Evolutionary conservation across 2,797 vertebrate species (phyloP), one percentile per base, ranked within the genome.

Genomic region (Pogonophryne albipinna): DNA sequence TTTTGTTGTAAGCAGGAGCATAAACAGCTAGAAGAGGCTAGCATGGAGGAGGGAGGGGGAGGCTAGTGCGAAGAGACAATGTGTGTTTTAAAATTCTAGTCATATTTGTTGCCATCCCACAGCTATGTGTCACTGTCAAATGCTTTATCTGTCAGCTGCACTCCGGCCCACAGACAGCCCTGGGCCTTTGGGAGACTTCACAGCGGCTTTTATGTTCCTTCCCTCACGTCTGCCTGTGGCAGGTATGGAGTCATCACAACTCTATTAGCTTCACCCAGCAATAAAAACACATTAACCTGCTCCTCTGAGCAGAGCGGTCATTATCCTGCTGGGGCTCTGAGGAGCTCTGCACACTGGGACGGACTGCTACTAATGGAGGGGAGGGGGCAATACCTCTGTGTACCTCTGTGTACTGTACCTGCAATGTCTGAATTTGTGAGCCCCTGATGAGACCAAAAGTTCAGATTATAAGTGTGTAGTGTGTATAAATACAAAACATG

Each of bases 51-150:
- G 10, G 74, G 64, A 61, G 49, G 19, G 71, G 34, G 44, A 50
- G 73, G 27, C 47, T 42, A 15, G 78, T 23, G 61, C 64, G 14
- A 42, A 66, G 59, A 71, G 62, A 76, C 59, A 87, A 74, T 85
- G 83, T 84, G 79, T 74, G 50, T 82, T 93, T 92, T 90, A 93
- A 93, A 89, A 92, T 94, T 95, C 93, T 67, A 88, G 82, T 90
- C 52, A 92, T 95, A 94, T 93, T 89, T 86, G 78, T 85, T 92
- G 88, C 91, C 91, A 87, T 88, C 87, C 81, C 92, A 82, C 89
- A 94, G 91, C 87, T 91, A 89, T 94, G 91, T 93, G 91, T 95
- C 93, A 93, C 93, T 95, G 92, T 95, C 94, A 96, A 88, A 91
- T 80, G 84, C 81, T 92, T 95, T 94, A 93, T 95, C 91, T 93